These are phyloP conservation scores for Aphelenchoides avenae DNA, from an alignment of 1,140 invertebrate genomes.

Conservation along the genomic window DNA sequence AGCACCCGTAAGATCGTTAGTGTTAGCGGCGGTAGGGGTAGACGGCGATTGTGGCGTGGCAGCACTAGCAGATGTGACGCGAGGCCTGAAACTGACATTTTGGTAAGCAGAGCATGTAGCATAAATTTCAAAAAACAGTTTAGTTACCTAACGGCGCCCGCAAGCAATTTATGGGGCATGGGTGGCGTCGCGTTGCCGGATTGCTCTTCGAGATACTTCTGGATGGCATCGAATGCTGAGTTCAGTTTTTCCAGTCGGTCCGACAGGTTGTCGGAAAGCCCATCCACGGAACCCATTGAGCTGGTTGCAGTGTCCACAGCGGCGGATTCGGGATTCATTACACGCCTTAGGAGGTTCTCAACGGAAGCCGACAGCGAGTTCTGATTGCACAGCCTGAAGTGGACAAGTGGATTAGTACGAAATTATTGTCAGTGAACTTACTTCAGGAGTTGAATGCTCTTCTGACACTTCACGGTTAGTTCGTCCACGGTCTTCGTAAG, in stretches of 20 bases:
- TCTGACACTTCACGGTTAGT: conserved; percentile 41
- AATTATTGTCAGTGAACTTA: conserved; percentile 14
- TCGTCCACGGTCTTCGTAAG: conserved; percentile 42
- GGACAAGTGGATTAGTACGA: background rate
- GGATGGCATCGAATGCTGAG: conserved; percentile 42
- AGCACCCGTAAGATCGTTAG: too few species aligned
- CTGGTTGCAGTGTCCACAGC: too few species aligned
- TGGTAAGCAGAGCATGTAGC: too few species aligned
- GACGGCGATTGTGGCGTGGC: too few species aligned
- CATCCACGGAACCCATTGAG: too few species aligned
- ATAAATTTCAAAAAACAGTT: too few species aligned
- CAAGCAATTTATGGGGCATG: too few species aligned
- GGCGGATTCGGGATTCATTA: conserved; percentile 21
- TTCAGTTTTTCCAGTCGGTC: conserved; percentile 30
- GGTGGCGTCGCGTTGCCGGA: too few species aligned
- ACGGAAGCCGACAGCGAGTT: conserved; percentile 40
- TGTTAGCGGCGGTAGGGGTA: too few species aligned
- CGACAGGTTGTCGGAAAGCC: conserved; percentile 19
- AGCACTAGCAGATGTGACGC: too few species aligned
- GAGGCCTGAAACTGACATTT: too few species aligned
- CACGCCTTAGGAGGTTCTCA: conserved; percentile 36
- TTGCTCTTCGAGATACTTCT: conserved; percentile 41
- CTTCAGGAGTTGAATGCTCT: conserved; percentile 37
- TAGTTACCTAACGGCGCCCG: too few species aligned
- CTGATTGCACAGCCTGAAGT: conserved; percentile 38